phyloP scores from a whole-genome alignment of 1,140 invertebrate species.

The Teleogryllus occipitalis region DNA sequence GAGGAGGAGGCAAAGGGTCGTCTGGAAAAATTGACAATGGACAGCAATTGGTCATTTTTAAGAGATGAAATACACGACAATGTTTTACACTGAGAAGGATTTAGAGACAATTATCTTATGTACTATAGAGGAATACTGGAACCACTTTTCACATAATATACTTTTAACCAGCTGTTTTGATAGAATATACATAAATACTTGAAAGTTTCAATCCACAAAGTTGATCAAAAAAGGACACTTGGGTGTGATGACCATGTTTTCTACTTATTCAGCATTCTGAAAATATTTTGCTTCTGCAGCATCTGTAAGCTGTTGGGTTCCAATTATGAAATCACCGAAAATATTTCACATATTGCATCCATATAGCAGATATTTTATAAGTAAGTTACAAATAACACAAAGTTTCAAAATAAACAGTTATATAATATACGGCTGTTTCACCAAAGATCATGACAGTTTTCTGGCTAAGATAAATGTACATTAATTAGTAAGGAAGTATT shows the following conservation, averaged over 20 bases:
- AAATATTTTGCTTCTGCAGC: conserved; percentile 10
- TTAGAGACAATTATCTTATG: conserved; percentile 6
- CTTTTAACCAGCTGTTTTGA: conserved; percentile 11
- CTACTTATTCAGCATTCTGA: conserved; percentile 6
- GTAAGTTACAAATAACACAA: background rate
- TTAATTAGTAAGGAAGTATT: background rate
- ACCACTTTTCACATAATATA: conserved; percentile 9
- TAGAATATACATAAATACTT: conserved; percentile 13
- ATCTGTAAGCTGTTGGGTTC: conserved; percentile 4
- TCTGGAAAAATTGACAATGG: conserved; percentile 4
- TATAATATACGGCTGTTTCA: no score
- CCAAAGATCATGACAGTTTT: no score
- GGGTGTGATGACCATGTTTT: conserved; percentile 14
- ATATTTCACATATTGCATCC: background rate
- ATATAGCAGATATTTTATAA: background rate
- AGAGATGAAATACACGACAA: conserved; percentile 12
- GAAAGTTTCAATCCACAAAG: conserved; percentile 10
- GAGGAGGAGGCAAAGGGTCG: background rate
- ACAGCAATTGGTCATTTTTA: conserved; percentile 15
- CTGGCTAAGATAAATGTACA: no score
- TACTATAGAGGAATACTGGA: conserved; percentile 11
- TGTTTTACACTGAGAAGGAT: conserved; percentile 9
- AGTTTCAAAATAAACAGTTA: no score
- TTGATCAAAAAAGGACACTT: conserved; percentile 18
- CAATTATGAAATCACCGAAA: background rate